Percentiles rank a stretch among this genome's conserved stretches.
Evolutionary conservation across 2,888 invertebrate species (phyloP).

Genomic region (Conus canariensis): DNA sequence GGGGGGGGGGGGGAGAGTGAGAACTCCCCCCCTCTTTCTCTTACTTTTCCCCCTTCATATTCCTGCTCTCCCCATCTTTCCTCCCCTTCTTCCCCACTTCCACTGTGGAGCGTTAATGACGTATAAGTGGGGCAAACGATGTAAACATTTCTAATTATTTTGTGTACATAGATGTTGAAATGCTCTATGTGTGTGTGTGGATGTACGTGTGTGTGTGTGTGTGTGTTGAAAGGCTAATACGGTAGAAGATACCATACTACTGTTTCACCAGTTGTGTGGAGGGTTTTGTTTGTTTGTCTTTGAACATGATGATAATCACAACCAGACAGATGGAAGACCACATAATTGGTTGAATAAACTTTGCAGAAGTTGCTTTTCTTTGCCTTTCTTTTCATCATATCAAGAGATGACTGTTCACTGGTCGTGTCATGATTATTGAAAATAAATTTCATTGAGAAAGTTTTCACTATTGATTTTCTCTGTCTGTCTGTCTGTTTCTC

Average conservation of each 20-base stretch:
- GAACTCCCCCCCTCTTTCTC: neutral
- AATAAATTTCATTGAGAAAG: neutral
- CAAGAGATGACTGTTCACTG: neutral
- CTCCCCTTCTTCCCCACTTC: neutral
- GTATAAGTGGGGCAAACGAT: too few relatives aligned
- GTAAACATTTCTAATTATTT: too few relatives aligned
- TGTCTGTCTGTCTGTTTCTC: neutral
- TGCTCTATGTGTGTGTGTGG: too few relatives aligned
- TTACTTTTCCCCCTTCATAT: neutral
- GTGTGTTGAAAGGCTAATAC: too few relatives aligned
- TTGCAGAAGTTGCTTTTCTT: too few relatives aligned
- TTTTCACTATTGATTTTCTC: neutral
- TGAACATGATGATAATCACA: neutral
- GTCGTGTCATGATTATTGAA: neutral
- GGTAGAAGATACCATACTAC: too few relatives aligned
- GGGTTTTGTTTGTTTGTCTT: neutral
- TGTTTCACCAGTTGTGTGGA: neutral
- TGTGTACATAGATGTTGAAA: too few relatives aligned
- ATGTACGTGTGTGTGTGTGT: too few relatives aligned
- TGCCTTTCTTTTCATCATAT: neutral
- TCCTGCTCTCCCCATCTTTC: neutral
- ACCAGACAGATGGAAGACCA: neutral
- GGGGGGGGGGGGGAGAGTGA: too few relatives aligned
- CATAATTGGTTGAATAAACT: neutral
- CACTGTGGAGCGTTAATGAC: neutral